phyloP scores from a whole-genome alignment of 2,797 vertebrate species.

The Simalia tracyae region DNA sequence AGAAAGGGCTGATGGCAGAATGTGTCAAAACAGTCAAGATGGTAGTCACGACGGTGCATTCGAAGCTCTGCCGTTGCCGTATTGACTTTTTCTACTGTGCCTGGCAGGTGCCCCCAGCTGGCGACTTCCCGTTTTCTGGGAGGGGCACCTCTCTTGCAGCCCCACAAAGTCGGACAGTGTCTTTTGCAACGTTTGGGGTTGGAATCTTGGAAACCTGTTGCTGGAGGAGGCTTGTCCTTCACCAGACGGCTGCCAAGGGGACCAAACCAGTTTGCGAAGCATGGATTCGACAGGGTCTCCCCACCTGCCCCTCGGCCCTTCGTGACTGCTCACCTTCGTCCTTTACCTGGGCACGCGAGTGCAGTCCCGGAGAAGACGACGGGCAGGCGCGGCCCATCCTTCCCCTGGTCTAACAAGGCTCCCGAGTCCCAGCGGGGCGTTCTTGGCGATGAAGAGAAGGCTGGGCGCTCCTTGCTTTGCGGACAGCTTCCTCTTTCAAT shows the following conservation, averaged over 20 bases:
- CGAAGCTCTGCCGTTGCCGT: too few species aligned
- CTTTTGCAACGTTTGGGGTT: neutral
- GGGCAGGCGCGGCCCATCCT: neutral
- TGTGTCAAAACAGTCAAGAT: neutral
- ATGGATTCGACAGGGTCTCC: neutral
- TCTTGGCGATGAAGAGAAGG: neutral
- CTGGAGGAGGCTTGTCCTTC: neutral
- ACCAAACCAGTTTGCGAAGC: neutral
- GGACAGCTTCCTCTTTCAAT: neutral
- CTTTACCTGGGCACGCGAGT: neutral
- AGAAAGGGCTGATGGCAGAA: neutral
- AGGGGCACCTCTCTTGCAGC: neutral
- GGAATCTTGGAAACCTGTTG: neutral
- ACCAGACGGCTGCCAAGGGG: neutral
- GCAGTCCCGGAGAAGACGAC: neutral
- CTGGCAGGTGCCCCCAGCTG: too few species aligned
- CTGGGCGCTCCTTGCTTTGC: neutral
- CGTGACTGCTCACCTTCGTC: neutral
- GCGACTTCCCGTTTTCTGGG: too few species aligned
- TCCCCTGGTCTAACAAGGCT: neutral
- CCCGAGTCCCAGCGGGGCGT: neutral
- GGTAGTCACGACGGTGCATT: too few species aligned
- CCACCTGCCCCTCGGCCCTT: neutral
- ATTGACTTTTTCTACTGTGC: too few species aligned
- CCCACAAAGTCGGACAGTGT: neutral